Percentiles rank a stretch among this genome's conserved stretches.
phyloP scores from a whole-genome alignment of 2,113 vertebrate genomes.

The Coreoperca whiteheadi region DNA sequence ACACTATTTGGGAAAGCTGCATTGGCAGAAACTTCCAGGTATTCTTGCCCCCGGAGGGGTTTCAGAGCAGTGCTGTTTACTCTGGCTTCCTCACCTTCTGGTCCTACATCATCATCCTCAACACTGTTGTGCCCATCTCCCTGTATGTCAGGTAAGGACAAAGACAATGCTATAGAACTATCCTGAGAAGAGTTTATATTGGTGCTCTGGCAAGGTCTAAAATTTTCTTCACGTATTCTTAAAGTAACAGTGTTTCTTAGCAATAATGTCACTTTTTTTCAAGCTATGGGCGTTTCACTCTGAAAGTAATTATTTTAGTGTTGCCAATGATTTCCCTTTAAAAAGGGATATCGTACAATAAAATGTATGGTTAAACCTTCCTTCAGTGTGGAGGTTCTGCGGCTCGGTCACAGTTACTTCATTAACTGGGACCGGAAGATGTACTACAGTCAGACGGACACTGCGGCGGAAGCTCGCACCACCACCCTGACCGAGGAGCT shows the following conservation, averaged over 20 bases:
- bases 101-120: constrained; percentile 97
- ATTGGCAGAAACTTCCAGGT: constrained; percentile 90
- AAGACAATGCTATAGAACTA: neutral
- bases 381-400: constrained; percentile 92
- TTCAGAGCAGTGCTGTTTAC: constrained; percentile 82
- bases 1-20: constrained; percentile 91
- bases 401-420: constrained; percentile 93
- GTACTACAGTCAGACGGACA: constrained; percentile 84
- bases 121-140: constrained; percentile 95
- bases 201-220: neutral
- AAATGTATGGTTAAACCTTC: neutral
- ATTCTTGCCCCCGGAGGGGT: constrained; percentile 90
- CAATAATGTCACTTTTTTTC: too few species aligned
- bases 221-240: neutral
- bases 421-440: constrained; percentile 96
- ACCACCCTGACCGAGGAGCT: constrained; percentile 94
- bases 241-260: neutral
- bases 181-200: neutral
- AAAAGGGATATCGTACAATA: neutral
- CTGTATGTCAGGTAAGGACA: constrained; percentile 91
- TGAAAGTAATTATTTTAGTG: neutral
- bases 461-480: constrained; percentile 89
- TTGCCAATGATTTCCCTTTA: too few species aligned
- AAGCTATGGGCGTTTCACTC: neutral
- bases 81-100: constrained; percentile 96